A percentile compares a stretch with the other conserved stretches of the same genome.
Evolutionary conservation across 2,113 vertebrate genomes (phyloP).

Genomic region (human (Homo sapiens)): GRCh38 chr7:115765501-115766000

Average conservation of each 20-base stretch:
- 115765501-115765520: slow-evolving; percentile 4
- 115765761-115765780: slow-evolving; percentile 57
- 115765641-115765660: slow-evolving; percentile 74
- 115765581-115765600: slow-evolving; percentile 56
- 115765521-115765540: slow-evolving; percentile 6
- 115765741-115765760: slow-evolving; percentile 66
- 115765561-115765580: slow-evolving; percentile 12
- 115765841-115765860: not conserved
- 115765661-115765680: slow-evolving; percentile 79
- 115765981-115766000: slow-evolving; percentile 60
- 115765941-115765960: slow-evolving; percentile 44
- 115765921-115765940: slow-evolving; percentile 54
- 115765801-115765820: slow-evolving; percentile 51
- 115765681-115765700: slow-evolving; percentile 72
- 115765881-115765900: slow-evolving; percentile 50
- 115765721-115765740: slow-evolving; percentile 73
- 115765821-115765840: slow-evolving; percentile 56
- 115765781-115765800: slow-evolving; percentile 73
- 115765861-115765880: slow-evolving; percentile 32
- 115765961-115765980: slow-evolving; percentile 68
- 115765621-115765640: slow-evolving; percentile 70
- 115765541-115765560: not conserved
- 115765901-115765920: slow-evolving; percentile 32
- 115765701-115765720: slow-evolving; percentile 73
- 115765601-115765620: slow-evolving; percentile 60